phyloP scores from a whole-genome alignment of 2,888 invertebrate genomes.

The Erebia palarica region DNA sequence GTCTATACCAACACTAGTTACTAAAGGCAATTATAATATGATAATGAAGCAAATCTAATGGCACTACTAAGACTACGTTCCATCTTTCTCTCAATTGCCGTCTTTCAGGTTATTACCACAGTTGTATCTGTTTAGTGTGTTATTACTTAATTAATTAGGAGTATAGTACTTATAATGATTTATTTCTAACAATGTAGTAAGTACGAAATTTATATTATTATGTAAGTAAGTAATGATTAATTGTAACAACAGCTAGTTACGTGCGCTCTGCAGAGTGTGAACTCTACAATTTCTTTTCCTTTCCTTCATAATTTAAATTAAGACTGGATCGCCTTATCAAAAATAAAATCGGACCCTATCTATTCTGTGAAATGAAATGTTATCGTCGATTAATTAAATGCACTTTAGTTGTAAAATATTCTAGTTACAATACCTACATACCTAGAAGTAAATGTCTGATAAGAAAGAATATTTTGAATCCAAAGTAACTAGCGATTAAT shows the following conservation, averaged over 20 bases:
- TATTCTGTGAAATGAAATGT: background rate
- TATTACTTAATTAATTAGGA: background rate
- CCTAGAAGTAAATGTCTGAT: background rate
- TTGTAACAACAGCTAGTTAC: no score
- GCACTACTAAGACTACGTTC: no score
- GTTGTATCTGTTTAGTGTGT: no score
- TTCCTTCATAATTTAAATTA: no score
- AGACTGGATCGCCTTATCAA: no score
- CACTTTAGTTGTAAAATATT: background rate
- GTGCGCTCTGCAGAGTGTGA: no score
- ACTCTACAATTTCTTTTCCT: no score
- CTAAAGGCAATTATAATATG: background rate
- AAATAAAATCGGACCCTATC: background rate
- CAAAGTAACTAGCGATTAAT: background rate
- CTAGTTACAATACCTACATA: no score
- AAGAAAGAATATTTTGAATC: background rate
- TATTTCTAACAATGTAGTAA: no score
- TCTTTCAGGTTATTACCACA: background rate
- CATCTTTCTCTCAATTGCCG: background rate
- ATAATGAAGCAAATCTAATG: background rate
- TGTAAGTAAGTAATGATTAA: no score
- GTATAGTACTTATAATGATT: no score
- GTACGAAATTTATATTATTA: no score
- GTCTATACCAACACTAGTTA: background rate
- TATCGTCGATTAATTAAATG: slow-evolving; percentile 3